Evolutionary conservation across 2,797 vertebrate species (phyloP).

Genomic region (Odontamblyopus rebecca): DNA sequence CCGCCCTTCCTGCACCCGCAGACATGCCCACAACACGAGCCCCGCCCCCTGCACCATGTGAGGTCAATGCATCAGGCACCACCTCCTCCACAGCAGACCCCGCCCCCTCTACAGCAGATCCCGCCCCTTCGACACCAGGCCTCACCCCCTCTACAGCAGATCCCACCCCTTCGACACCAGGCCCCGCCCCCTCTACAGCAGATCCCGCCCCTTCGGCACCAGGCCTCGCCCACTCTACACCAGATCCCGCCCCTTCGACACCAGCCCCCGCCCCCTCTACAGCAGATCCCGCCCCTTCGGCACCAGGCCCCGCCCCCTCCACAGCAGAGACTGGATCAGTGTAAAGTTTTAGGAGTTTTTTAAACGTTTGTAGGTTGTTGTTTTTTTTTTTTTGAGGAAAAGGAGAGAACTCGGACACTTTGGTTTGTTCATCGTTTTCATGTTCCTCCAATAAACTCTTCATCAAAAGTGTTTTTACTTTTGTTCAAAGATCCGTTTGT

Average conservation of each 20-base stretch:
- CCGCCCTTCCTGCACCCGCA: background rate
- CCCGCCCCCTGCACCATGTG: background rate
- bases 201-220: background rate
- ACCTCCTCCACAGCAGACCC: background rate
- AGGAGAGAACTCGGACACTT: conserved; percentile 9
- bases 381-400: conserved; percentile 15
- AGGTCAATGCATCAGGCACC: background rate
- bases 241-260: background rate
- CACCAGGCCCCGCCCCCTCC: background rate
- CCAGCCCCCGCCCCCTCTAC: background rate
- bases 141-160: background rate
- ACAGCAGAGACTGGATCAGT: background rate
- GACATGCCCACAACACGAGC: background rate
- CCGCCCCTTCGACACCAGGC: background rate
- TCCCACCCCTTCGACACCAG: too few relatives aligned
- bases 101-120: background rate
- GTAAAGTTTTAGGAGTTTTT: conserved; percentile 11
- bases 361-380: background rate
- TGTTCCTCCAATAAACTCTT: conserved; percentile 64
- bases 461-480: conserved; percentile 3
- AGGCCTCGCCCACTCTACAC: background rate
- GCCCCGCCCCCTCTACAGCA: background rate
- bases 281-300: too few relatives aligned
- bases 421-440: conserved; percentile 35
- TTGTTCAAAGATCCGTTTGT: background rate